Conservation (phyloP, 2,888 invertebrate genomes). For the Sesamia inferens region DNA sequence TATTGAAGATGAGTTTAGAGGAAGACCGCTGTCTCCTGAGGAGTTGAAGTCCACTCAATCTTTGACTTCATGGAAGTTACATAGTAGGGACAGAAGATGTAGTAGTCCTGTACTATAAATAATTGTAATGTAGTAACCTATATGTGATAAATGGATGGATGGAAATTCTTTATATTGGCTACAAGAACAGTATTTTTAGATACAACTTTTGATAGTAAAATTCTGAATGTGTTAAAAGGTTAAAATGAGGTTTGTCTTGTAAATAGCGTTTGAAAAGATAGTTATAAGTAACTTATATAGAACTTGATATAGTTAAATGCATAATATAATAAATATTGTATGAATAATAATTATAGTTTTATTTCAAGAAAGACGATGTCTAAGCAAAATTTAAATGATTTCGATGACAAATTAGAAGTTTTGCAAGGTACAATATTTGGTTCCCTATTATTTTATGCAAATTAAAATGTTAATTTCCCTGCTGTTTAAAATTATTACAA, state of each 20-base stretch:
- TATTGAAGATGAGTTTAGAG: constrained; percentile 80
- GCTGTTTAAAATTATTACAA: not conserved
- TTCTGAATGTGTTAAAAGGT: constrained; percentile 9
- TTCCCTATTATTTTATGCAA: not conserved
- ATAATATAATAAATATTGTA: constrained; percentile 33
- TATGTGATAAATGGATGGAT: constrained; percentile 34
- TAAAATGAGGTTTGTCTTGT: constrained; percentile 32
- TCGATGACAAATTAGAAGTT: not conserved
- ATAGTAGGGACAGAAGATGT: constrained; percentile 70
- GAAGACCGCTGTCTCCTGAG: constrained; percentile 70
- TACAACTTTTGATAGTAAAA: constrained; percentile 9
- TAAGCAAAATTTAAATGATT: not conserved
- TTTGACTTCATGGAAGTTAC: constrained; percentile 70
- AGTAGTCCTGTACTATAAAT: constrained; percentile 70
- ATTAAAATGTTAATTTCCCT: not conserved
- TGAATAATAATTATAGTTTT: constrained; percentile 18
- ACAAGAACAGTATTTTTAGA: constrained; percentile 34
- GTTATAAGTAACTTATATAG: constrained; percentile 44
- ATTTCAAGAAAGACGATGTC: not conserved
- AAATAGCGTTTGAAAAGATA: constrained; percentile 45
- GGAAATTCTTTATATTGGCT: constrained; percentile 15
- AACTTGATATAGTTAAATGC: constrained; percentile 34
- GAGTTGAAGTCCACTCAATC: constrained; percentile 75
- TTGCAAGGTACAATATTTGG: not conserved
- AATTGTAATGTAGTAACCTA: constrained; percentile 1